Conservation (phyloP, 2,888 invertebrate species). For the Trilocha varians region DNA sequence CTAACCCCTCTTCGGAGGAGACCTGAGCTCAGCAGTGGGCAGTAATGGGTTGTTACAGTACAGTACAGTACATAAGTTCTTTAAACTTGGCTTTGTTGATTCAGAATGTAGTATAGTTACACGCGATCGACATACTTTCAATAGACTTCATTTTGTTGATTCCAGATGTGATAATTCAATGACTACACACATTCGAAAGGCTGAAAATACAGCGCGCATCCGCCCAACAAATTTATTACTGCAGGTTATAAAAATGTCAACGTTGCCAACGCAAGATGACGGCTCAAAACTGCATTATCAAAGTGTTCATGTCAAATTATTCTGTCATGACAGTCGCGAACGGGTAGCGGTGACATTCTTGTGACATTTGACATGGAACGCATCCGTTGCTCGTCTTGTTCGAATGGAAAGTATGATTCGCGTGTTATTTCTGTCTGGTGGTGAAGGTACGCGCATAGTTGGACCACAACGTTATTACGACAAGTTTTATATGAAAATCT, state of each 20-base stretch:
- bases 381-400: constrained; percentile 47
- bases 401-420: constrained; percentile 16
- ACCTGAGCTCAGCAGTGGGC: too few species aligned
- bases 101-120: too few species aligned
- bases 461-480: too few species aligned
- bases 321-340: constrained; percentile 62
- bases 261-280: constrained; percentile 32
- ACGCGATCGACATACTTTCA: too few species aligned
- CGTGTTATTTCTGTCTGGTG: constrained; percentile 34
- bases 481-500: too few species aligned
- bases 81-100: too few species aligned
- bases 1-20: too few species aligned
- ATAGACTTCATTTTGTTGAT: too few species aligned
- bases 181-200: constrained; percentile 38
- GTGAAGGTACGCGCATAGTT: too few species aligned
- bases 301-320: constrained; percentile 58
- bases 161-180: too few species aligned
- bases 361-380: constrained; percentile 50
- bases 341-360: constrained; percentile 63
- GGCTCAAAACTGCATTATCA: constrained; percentile 38
- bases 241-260: constrained; percentile 54
- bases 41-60: too few species aligned
- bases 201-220: constrained; percentile 47
- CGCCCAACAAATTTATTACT: constrained; percentile 50
- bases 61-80: too few species aligned